These are phyloP conservation scores for Trachymyrmex septentrionalis DNA, from an alignment of 1,140 invertebrate species.

Conservation along the genomic window DNA sequence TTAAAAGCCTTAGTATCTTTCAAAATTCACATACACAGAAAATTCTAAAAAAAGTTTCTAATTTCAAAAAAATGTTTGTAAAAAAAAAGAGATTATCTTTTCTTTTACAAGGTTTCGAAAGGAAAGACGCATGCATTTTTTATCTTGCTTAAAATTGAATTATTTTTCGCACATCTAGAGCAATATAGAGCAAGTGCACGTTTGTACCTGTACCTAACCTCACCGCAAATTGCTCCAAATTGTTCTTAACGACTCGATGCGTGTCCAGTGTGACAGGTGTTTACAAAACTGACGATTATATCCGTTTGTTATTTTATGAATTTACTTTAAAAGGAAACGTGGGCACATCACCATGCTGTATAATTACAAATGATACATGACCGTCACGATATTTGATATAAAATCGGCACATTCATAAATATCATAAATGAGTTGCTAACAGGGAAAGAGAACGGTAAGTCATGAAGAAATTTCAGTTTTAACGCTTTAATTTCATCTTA, in stretches of 20 bases:
- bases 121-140: not conserved
- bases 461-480: not conserved
- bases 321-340: not conserved
- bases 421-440: not conserved
- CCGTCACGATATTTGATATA: not conserved
- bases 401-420: not conserved
- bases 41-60: not conserved
- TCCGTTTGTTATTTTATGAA: not conserved
- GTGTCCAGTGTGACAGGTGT: not conserved
- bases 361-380: not conserved
- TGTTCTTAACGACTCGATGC: not conserved
- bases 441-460: not conserved
- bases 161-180: not conserved
- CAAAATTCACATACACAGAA: too few relatives aligned
- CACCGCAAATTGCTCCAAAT: not conserved
- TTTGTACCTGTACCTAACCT: slow-evolving; percentile 10
- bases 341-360: not conserved
- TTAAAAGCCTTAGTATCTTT: not conserved
- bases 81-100: too few relatives aligned
- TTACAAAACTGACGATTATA: not conserved
- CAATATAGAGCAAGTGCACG: too few relatives aligned
- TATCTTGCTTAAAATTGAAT: not conserved
- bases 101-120: too few relatives aligned
- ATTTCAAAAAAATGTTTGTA: too few relatives aligned
- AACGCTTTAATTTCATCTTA: not conserved